Conservation (phyloP, 2,797 vertebrate genomes). For the Acrossocheilus wenchowensis region DNA sequence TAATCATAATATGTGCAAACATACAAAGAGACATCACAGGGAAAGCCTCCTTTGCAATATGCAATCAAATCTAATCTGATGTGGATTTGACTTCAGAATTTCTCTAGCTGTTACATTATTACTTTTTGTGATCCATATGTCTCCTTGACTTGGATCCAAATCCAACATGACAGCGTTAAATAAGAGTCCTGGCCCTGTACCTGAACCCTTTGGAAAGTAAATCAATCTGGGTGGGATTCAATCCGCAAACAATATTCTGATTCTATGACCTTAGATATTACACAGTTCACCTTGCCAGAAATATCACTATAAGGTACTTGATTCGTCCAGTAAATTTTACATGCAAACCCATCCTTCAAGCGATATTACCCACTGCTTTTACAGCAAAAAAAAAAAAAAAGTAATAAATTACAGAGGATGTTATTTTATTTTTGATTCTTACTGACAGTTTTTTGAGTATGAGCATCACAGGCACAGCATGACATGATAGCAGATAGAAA, state of each 20-base stretch:
- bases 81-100: neutral
- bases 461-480: neutral
- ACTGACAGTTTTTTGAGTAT: neutral
- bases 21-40: neutral
- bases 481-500: neutral
- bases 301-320: conserved; percentile 42
- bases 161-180: conserved; percentile 43
- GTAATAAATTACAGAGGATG: conserved; percentile 29
- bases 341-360: conserved; percentile 15
- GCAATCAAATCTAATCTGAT: conserved; percentile 22
- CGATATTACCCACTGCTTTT: neutral
- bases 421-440: neutral
- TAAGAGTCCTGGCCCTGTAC: conserved; percentile 3
- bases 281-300: conserved; percentile 51
- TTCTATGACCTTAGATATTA: conserved; percentile 50
- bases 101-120: conserved; percentile 26
- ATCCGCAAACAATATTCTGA: conserved; percentile 55
- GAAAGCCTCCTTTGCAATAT: neutral
- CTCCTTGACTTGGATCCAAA: conserved; percentile 3
- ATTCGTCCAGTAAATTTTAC: conserved; percentile 48
- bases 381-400: neutral
- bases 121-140: neutral
- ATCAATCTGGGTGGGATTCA: conserved; percentile 57
- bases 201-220: conserved; percentile 36
- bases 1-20: conserved; percentile 2